These are phyloP conservation scores for Tholera decimalis DNA, from an alignment of 2,888 invertebrate species.

Conservation along the genomic window DNA sequence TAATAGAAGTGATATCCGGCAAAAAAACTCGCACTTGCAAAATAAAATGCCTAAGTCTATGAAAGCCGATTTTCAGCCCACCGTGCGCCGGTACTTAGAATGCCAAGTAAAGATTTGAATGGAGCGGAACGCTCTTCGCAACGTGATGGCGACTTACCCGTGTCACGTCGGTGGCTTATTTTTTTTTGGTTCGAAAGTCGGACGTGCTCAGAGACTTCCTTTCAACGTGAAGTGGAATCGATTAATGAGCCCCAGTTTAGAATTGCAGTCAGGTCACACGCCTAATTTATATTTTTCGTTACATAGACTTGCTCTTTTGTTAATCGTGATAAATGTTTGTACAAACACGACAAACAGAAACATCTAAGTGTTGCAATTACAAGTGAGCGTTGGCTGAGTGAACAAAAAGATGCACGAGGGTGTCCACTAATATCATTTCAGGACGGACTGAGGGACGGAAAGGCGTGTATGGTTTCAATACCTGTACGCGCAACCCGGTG, in stretches of 20 bases:
- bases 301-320: slow-evolving; percentile 49
- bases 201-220: slow-evolving; percentile 77
- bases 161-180: slow-evolving; percentile 79
- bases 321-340: slow-evolving; percentile 61
- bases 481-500: slow-evolving; percentile 72
- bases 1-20: too few relatives aligned
- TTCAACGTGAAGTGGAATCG: slow-evolving; percentile 77
- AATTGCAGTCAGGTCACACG: slow-evolving; percentile 70
- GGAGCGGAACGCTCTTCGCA: slow-evolving; percentile 78
- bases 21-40: too few relatives aligned
- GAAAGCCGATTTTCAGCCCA: too few relatives aligned
- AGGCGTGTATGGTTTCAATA: slow-evolving; percentile 81
- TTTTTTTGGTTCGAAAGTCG: slow-evolving; percentile 81
- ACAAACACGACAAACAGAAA: slow-evolving; percentile 56
- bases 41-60: too few relatives aligned
- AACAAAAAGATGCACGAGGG: slow-evolving; percentile 73
- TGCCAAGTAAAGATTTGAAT: slow-evolving; percentile 88
- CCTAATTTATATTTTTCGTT: slow-evolving; percentile 58
- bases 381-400: slow-evolving; percentile 40
- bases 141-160: slow-evolving; percentile 80
- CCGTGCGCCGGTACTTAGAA: slow-evolving; percentile 85
- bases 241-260: slow-evolving; percentile 77
- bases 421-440: slow-evolving; percentile 81
- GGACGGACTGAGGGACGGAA: slow-evolving; percentile 81
- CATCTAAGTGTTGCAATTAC: slow-evolving; percentile 60